Conservation (phyloP, 2,797 vertebrate genomes). For the Menidia menidia region DNA sequence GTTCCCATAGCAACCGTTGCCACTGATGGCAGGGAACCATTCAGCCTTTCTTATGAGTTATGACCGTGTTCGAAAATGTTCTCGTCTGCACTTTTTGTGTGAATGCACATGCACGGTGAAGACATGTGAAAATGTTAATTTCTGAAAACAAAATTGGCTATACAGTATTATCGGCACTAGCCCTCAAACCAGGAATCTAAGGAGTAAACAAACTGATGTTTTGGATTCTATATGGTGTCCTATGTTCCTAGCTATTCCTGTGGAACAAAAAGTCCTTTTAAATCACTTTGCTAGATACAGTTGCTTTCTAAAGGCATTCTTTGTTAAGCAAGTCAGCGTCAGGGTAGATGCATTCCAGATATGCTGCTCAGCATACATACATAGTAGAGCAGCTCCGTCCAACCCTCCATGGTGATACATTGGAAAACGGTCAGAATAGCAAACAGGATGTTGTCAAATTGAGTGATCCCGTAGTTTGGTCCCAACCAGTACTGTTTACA, state of each 20-base stretch:
- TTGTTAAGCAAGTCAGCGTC: neutral
- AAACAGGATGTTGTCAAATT: constrained; percentile 98
- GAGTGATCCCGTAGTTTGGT: constrained; percentile 94
- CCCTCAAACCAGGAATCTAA: neutral
- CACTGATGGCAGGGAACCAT: constrained; percentile 56
- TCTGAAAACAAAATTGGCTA: neutral
- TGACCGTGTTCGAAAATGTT: constrained; percentile 26
- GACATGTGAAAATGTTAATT: neutral
- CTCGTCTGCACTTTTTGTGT: constrained; percentile 36
- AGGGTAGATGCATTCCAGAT: neutral
- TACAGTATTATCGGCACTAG: neutral
- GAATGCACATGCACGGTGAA: constrained; percentile 13
- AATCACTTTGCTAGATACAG: no score
- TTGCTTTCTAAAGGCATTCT: neutral
- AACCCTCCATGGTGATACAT: constrained; percentile 98
- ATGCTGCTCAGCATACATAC: constrained; percentile 75
- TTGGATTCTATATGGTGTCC: neutral
- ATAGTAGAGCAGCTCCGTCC: constrained; percentile 95
- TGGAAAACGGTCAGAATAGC: constrained; percentile 97
- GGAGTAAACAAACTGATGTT: neutral
- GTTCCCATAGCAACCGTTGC: constrained; percentile 68
- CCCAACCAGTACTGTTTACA: constrained; percentile 92
- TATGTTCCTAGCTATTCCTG: neutral
- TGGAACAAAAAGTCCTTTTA: no score
- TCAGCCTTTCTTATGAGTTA: constrained; percentile 52